These are phyloP conservation scores for Pseudorectes ferrugineus DNA, from an alignment of 2,113 vertebrate species.

Conservation along the genomic window DNA sequence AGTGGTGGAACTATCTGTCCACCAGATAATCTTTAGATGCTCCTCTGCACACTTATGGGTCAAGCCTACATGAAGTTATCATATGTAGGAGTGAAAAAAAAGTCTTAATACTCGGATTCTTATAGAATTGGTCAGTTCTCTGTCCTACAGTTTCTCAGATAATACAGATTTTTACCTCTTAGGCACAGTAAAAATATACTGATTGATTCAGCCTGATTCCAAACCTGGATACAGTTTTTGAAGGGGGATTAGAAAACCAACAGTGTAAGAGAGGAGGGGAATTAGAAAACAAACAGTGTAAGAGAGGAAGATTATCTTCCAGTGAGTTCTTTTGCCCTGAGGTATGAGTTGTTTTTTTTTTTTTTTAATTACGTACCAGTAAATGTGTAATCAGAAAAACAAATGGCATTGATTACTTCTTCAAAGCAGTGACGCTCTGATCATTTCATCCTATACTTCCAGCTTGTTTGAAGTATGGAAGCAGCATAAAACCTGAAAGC, in stretches of 20 bases:
- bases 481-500: background rate
- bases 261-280: background rate
- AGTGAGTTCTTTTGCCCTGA: background rate
- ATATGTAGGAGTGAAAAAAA: background rate
- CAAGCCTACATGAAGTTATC: background rate
- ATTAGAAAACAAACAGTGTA: background rate
- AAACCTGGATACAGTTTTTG: background rate
- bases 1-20: background rate
- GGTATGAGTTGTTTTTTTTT: background rate
- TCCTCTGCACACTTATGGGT: background rate
- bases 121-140: background rate
- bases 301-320: background rate
- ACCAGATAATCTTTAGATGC: background rate
- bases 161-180: background rate
- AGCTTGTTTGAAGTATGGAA: constrained; percentile 2
- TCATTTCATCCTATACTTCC: background rate
- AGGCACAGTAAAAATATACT: background rate
- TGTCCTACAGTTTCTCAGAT: background rate
- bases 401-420: constrained; percentile 31
- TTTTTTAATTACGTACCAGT: background rate
- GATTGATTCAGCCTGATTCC: background rate
- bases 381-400: constrained; percentile 14
- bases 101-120: background rate
- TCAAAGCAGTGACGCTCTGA: background rate
- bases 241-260: background rate